Evolutionary conservation across 2,888 invertebrate species (phyloP).

Genomic region (Eulithis prunata): DNA sequence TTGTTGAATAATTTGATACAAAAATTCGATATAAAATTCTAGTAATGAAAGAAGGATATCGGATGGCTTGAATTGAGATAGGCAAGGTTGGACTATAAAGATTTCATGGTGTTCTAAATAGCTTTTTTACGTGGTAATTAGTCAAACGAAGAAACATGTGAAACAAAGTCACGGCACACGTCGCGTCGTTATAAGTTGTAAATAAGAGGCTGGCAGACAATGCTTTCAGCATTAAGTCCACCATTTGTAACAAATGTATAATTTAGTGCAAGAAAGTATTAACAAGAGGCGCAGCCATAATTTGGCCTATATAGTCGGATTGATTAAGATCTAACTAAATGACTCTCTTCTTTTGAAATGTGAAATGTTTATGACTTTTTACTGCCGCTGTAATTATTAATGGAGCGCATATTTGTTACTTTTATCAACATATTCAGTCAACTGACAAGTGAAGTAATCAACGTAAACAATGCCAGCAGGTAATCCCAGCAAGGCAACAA

Average conservation of each 20-base stretch:
- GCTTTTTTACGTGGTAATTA: too few relatives aligned
- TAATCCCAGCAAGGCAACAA: constrained; percentile 11
- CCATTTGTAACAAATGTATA: too few relatives aligned
- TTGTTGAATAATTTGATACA: neutral
- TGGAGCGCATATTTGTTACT: neutral
- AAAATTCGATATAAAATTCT: too few relatives aligned
- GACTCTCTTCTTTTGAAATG: constrained; percentile 5
- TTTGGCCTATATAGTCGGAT: constrained; percentile 1
- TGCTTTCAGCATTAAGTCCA: too few relatives aligned
- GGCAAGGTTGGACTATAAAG: neutral
- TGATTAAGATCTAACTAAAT: constrained; percentile 14
- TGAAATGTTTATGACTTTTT: constrained; percentile 11
- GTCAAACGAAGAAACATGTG: neutral
- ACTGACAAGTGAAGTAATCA: neutral
- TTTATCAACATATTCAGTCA: too few relatives aligned
- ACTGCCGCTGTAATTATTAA: neutral
- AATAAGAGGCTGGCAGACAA: neutral
- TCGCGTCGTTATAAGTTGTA: too few relatives aligned
- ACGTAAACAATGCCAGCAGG: neutral
- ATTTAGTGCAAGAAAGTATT: too few relatives aligned
- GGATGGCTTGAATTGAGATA: too few relatives aligned
- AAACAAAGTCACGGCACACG: too few relatives aligned
- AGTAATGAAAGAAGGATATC: too few relatives aligned
- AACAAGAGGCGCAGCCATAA: neutral
- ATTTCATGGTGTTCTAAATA: too few relatives aligned